phyloP scores from a whole-genome alignment of 2,113 vertebrate species.

The Oreocharis arfaki region DNA sequence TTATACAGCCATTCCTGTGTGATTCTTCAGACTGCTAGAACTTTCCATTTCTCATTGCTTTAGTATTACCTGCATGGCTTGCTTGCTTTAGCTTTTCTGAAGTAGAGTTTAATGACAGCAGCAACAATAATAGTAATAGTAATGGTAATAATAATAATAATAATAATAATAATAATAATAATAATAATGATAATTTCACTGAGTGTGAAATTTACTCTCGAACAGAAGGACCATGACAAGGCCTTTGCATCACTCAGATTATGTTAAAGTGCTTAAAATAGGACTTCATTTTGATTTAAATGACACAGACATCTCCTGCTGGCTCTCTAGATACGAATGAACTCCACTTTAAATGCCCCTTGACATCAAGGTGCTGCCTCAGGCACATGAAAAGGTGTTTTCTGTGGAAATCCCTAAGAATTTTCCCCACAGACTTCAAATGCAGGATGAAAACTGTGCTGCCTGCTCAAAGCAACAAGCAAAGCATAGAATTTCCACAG shows the following conservation, averaged over 20 bases:
- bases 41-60: not conserved
- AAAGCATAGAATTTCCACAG: not conserved
- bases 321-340: not conserved
- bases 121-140: too few species aligned
- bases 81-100: not conserved
- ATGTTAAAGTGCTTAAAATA: not conserved
- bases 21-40: not conserved
- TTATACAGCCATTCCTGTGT: not conserved
- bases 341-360: not conserved
- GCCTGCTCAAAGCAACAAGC: not conserved
- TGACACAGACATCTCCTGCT: not conserved
- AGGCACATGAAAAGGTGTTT: not conserved
- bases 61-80: not conserved
- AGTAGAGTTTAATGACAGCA: not conserved
- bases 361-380: fast-evolving
- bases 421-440: not conserved
- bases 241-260: not conserved
- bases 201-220: not conserved
- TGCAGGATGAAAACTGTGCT: not conserved
- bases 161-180: not conserved
- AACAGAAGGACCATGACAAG: not conserved
- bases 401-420: not conserved
- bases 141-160: too few species aligned
- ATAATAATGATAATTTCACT: not conserved
- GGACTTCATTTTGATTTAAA: not conserved